phyloP scores from a whole-genome alignment of 2,888 invertebrate species.

The Rhagonycha lutea region DNA sequence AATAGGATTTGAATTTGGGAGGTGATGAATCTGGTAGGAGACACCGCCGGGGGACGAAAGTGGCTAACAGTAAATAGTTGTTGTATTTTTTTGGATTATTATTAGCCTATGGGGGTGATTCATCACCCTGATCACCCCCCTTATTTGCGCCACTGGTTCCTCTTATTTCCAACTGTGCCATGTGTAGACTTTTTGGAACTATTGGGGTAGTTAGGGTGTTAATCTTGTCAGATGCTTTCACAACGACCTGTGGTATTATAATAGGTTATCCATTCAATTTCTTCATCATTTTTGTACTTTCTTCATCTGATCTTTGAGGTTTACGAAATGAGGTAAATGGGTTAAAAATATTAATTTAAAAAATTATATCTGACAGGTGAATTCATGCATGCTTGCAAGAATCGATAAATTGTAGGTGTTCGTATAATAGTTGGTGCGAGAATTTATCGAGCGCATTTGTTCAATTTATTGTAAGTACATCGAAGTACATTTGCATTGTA shows the following conservation, averaged over 20 bases:
- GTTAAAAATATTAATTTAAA: background rate
- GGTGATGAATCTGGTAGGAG: no score
- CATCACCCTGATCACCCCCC: no score
- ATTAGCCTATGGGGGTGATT: no score
- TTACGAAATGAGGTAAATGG: background rate
- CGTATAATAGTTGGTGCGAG: background rate
- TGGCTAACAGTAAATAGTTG: no score
- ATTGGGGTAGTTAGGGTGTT: no score
- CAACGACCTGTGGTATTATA: background rate
- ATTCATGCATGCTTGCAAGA: background rate
- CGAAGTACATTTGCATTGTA: conserved; percentile 8
- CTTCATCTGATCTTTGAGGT: background rate
- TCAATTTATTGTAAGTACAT: background rate
- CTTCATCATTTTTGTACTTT: background rate
- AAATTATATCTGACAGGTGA: background rate
- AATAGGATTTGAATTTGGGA: no score
- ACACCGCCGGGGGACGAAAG: no score
- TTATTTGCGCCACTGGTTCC: no score
- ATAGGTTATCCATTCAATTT: background rate
- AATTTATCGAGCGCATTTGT: background rate
- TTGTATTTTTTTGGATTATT: no score
- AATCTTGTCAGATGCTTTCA: background rate
- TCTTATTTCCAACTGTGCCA: no score
- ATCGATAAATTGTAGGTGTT: background rate
- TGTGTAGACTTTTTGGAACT: no score